Conservation (phyloP, 2,797 vertebrate species). For the Sternotherus odoratus region DNA sequence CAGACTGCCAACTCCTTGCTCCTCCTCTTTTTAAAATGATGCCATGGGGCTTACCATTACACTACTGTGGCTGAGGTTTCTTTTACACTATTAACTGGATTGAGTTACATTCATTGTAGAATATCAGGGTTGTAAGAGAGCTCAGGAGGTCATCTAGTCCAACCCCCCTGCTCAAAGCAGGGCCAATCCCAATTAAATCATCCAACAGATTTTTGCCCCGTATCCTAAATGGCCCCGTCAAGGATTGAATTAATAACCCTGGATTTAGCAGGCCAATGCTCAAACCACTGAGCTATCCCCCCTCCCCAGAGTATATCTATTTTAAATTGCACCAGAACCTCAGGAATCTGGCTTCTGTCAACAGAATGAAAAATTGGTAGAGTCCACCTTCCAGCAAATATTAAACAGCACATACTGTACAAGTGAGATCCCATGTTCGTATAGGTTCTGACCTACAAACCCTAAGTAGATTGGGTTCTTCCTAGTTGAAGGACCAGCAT, state of each 20-base stretch:
- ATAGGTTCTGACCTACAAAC: not conserved
- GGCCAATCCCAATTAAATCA: too few species aligned
- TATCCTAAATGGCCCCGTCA: too few species aligned
- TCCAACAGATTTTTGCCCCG: too few species aligned
- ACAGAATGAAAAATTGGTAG: not conserved
- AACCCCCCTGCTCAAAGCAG: too few species aligned
- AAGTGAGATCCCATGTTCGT: not conserved
- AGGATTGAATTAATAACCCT: too few species aligned
- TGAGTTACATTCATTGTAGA: not conserved
- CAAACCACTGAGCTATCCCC: too few species aligned
- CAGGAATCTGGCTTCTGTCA: slow-evolving; percentile 17
- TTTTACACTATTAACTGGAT: not conserved
- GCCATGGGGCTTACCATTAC: not conserved
- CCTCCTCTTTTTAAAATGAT: not conserved
- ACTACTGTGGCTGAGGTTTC: not conserved
- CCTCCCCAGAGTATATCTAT: too few species aligned
- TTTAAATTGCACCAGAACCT: slow-evolving; percentile 20
- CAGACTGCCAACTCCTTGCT: not conserved
- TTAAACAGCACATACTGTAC: not conserved
- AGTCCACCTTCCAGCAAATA: not conserved
- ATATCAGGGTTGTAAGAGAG: too few species aligned
- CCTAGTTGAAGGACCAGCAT: not conserved
- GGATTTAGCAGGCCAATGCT: too few species aligned
- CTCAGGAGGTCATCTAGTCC: not conserved
- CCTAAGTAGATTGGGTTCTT: not conserved